Base-by-base conservation (phyloP, 1,140 invertebrate genomes). In the Lepidurus apus region DNA sequence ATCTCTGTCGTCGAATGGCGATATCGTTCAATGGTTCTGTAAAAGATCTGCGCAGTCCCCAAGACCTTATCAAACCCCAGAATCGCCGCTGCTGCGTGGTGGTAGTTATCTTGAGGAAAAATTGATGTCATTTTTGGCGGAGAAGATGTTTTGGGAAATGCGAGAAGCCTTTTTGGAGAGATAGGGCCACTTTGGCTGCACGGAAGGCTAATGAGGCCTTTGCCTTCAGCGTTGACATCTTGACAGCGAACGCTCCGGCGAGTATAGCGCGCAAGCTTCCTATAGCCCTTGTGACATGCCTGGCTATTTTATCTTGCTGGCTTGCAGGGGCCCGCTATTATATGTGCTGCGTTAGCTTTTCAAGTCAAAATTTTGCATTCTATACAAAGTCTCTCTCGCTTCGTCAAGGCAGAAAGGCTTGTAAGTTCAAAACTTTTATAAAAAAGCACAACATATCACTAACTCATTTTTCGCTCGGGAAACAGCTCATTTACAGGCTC, bases 201-300 rank as follows among this genome's bases (percentile, higher is more conserved):
- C 53, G 53, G 53, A 17, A 65, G 13, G 53, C 53, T 65, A 65
- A 65, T 65, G 53, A 65, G 53, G 53, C 53, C 53, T 65, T 65
- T 65, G 53, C 53, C 53, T 65, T 65, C 53, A 65, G 53, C 53
- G 53, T 65, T 65, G 53, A 65, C 53, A 65, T 65, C 53, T 65
- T 65, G 53, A 65, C 53, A 65, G 53, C 17, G 53, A 65, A 65
- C 21, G 53, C 13, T n/a, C 53, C 17, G 53, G 17, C 17, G 17
- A 65, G 53, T 65, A 17, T 9, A 65, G 53, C 53, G 53, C 53
- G 21, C 53, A 17, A 21, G 34, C 34, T 21, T 65, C 53, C 13
- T 65, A 65, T 65, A 65, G 21, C 53, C 53, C 53, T 65, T 65
- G 53, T 65, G 53, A 65, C 53, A 65, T 17, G 53, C 17, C 13